Base-by-base conservation (phyloP, 1,140 invertebrate genomes). In the Drosophila albomicans region DNA sequence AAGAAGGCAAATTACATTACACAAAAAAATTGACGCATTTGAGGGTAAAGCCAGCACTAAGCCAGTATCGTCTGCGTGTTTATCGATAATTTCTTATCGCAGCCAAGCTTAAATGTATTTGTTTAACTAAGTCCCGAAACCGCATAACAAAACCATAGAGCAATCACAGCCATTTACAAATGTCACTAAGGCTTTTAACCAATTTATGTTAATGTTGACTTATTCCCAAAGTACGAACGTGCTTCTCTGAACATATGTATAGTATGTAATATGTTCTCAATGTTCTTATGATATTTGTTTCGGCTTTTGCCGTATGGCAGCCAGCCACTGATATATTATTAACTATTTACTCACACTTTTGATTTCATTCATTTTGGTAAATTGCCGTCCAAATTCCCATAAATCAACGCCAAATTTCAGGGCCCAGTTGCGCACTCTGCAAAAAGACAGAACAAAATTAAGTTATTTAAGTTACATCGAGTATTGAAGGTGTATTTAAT, bases 401-500 rank as follows among this genome's bases (percentile, higher is more conserved):
- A 98, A 93, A 92, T 97, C 96, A 52, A 97, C 96, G 73, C 97
- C 97, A 91, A 98, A 97, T 93, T 97, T 97, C 67, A 97, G 93
- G 35, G 97, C 97, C 97, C 97, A 98, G 92, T 97, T 97, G 93
- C 96, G 96, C 64, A 98, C 96, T 94, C 97, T 98, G 94, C 69
- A 96, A 96, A 86, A 87, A 82, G 95, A 95, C 91, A 93, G 91
- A 91, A 90, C n/a, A 58, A 65, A 41, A 15, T 16, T n/a, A 32
- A 13, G 20, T 38, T 70, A 41, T 69, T 51, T 65, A 25, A 15
- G 20, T 11, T 57, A 32, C 20, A 52, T 59, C 63, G 28, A 25
- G 20, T 25, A 10, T 25, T 20, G 4, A 7, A 54, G 20, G 10
- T 1, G 3, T 38, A 38, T 38, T 38, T 4, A 25, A 25, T 25